Base-by-base conservation (phyloP, 1,140 invertebrate species). In the Hestina assimilis region DNA sequence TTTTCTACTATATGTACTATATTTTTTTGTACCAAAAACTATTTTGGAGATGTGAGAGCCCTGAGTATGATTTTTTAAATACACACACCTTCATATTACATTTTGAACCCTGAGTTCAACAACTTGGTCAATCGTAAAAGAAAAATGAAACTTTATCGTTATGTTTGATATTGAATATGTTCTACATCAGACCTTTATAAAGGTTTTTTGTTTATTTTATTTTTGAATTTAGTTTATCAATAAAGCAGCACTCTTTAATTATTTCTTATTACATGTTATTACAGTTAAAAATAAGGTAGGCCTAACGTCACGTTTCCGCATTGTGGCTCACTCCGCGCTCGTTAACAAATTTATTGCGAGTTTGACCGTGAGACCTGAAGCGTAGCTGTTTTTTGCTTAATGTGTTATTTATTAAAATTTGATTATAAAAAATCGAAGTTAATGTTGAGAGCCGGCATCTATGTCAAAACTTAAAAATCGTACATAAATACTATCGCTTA, bases 351-450 rank as follows among this genome's bases (percentile, higher is more conserved):
- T 83, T 85, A 85, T 84, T 74, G 81, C 76, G 71, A 71, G 79
- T 83, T 85, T 82, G 84, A 76, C 84, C 82, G 76, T 87, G 84
- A 87, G 83, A 83, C 59, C 66, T 75, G 65, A 82, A 83, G 73
- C 82, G 79, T 83, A 67, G 73, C 82, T 72, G 69, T 80, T 84
- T 85, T 86, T 85, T 83, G 73, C 75, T 69, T 87, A 82, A 86
- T 82, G 79, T 72, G 72, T 78, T 84, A 85, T 87, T 83, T 85
- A 85, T 85, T 78, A 82, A 85, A 87, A 86, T 86, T 78, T 84
- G 58, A 77, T 79, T 75, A 75, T 75, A 80, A 81, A 83, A 85
- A 60, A 77, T 70, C 67, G 23, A 72, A 79, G 55, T 75, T 72
- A 75, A 79, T 76, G 68, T 59, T 63, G 56, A 63, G 69, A 76